These are phyloP conservation scores for Cancer borealis DNA, from an alignment of 2,888 invertebrate species.

Conservation along the genomic window DNA sequence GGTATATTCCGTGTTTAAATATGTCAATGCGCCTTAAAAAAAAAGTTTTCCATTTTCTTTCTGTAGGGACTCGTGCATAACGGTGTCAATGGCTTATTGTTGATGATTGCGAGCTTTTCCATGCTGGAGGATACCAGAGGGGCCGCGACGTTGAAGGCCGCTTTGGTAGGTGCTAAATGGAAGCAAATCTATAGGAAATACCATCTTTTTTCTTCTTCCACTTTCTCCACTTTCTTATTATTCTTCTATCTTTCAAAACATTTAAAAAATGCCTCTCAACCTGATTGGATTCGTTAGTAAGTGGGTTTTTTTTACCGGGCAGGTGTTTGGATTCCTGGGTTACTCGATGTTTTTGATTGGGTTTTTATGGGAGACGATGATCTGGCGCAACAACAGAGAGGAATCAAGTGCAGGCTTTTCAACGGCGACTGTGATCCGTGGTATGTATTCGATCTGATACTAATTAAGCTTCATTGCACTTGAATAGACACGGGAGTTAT, in stretches of 20 bases:
- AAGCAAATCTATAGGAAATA: not conserved
- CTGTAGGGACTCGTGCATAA: constrained; percentile 63
- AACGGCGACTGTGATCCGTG: constrained; percentile 51
- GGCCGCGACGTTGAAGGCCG: constrained; percentile 60
- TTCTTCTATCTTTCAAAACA: not conserved
- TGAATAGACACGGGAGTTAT: not conserved
- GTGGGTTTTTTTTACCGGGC: not conserved
- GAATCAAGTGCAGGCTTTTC: constrained; percentile 8
- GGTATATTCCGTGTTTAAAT: too few relatives aligned
- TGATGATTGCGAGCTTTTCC: constrained; percentile 69
- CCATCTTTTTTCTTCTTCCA: not conserved
- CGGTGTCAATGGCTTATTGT: constrained; percentile 49
- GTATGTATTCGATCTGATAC: constrained; percentile 25
- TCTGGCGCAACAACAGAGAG: constrained; percentile 57
- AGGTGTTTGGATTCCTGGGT: constrained; percentile 66
- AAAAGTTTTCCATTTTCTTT: not conserved
- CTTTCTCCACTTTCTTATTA: not conserved
- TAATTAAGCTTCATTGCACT: not conserved
- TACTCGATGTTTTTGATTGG: constrained; percentile 60
- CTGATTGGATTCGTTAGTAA: too few relatives aligned
- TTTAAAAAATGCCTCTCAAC: too few relatives aligned
- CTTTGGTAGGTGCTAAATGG: constrained; percentile 59
- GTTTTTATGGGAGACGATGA: constrained; percentile 61
- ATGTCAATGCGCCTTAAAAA: too few relatives aligned
- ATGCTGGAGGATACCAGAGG: constrained; percentile 58